Conservation (phyloP, 2,113 vertebrate genomes). For the Pteruthius melanotis region DNA sequence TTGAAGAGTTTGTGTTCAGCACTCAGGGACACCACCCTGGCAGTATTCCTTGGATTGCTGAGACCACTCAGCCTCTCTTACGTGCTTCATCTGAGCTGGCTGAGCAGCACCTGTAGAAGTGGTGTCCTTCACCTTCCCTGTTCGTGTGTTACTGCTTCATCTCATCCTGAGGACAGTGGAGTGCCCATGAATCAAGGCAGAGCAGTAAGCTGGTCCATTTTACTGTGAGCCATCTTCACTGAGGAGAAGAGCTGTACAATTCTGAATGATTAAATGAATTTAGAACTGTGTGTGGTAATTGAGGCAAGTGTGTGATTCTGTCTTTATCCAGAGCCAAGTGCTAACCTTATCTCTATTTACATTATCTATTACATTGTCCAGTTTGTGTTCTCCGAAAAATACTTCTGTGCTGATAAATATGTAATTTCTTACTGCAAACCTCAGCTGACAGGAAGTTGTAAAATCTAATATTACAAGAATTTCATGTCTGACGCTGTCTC, state of each 20-base stretch:
- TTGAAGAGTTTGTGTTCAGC: not conserved
- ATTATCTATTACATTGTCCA: not conserved
- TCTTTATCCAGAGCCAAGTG: not conserved
- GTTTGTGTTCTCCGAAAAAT: not conserved
- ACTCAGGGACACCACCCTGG: not conserved
- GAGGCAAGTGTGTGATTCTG: not conserved
- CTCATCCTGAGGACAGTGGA: rapidly evolving
- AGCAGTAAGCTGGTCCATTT: not conserved
- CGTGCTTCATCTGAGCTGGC: not conserved
- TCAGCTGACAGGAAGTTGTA: conserved; percentile 48
- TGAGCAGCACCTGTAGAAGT: not conserved
- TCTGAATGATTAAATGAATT: not conserved
- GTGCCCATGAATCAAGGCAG: not conserved
- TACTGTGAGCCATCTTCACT: not conserved
- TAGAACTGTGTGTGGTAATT: not conserved
- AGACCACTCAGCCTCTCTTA: not conserved
- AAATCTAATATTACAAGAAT: conserved; percentile 5
- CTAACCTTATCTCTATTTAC: not conserved
- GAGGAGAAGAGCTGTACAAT: not conserved
- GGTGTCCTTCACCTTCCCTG: not conserved
- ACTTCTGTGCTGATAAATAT: not conserved
- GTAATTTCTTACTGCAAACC: not conserved
- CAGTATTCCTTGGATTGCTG: not conserved
- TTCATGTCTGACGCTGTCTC: not conserved
- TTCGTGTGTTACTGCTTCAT: not conserved